Evolutionary conservation across 1,140 invertebrate species (phyloP).

Genomic region (Sitodiplosis mosellana): DNA sequence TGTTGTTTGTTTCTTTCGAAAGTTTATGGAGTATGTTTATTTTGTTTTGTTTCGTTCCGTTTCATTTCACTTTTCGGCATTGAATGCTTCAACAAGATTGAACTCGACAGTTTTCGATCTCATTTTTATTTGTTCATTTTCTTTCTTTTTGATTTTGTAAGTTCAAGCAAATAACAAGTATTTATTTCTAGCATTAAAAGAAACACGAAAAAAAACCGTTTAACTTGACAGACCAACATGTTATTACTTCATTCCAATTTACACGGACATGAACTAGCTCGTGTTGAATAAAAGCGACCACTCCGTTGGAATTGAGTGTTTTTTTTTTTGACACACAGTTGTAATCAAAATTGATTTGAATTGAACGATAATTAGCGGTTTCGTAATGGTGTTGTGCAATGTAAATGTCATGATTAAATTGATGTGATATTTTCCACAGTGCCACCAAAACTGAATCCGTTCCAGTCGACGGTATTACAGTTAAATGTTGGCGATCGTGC

Average conservation of each 20-base stretch:
- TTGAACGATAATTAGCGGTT: too few species aligned
- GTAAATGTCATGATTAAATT: neutral
- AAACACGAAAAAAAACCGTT: neutral
- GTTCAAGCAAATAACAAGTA: neutral
- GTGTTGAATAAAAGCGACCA: neutral
- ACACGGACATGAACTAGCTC: too few species aligned
- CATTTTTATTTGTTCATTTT: too few species aligned
- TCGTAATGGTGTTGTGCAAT: too few species aligned
- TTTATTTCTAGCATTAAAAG: neutral
- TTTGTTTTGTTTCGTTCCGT: neutral
- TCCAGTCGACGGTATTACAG: slow-evolving; percentile 48
- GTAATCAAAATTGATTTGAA: too few species aligned
- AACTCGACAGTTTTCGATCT: too few species aligned
- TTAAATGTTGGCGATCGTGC: slow-evolving; percentile 54
- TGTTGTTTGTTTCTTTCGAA: too few species aligned
- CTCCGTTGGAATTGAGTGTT: neutral
- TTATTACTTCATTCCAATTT: too few species aligned
- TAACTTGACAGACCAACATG: too few species aligned
- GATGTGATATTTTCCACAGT: slow-evolving; percentile 33
- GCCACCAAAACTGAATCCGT: slow-evolving; percentile 61
- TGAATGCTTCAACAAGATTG: too few species aligned
- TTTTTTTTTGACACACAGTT: too few species aligned
- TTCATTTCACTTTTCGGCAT: slow-evolving; percentile 4
- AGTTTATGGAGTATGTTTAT: neutral
- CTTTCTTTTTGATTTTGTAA: neutral